A percentile compares a stretch with the other conserved stretches of the same genome.
These are phyloP conservation scores for Scomber colias DNA, from an alignment of 2,113 vertebrate genomes.

Conservation along the genomic window DNA sequence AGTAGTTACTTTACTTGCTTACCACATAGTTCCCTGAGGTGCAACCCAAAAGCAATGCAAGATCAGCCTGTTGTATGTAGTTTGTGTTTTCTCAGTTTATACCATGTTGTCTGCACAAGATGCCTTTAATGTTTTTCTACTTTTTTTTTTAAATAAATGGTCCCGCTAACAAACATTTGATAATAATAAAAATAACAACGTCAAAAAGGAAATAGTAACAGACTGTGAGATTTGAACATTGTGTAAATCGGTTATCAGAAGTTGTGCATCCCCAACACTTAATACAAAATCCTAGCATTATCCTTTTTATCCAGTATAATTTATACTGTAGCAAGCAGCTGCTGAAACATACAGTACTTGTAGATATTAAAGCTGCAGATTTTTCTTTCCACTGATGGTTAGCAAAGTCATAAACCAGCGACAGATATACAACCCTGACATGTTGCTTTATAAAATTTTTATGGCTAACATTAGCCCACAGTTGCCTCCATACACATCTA, in stretches of 20 bases:
- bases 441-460: background rate
- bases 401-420: no score
- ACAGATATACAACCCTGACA: background rate
- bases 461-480: no score
- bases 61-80: conserved; percentile 4
- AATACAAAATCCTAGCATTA: background rate
- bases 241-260: background rate
- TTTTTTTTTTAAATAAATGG: background rate
- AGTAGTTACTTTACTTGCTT: background rate
- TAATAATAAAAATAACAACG: background rate
- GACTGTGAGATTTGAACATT: background rate
- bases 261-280: conserved; percentile 14
- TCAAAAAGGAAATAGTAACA: background rate
- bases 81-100: conserved; percentile 7
- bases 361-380: conserved; percentile 15
- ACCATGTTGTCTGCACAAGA: conserved; percentile 16
- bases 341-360: background rate
- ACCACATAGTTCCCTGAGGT: background rate
- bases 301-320: no score
- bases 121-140: conserved; percentile 10
- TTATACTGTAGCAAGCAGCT: conserved; percentile 3
- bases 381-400: no score
- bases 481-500: background rate
- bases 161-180: conserved; percentile 5
- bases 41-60: conserved; percentile 19